Conservation (phyloP, 2,797 vertebrate species). For the Gobionotothen gibberifrons region DNA sequence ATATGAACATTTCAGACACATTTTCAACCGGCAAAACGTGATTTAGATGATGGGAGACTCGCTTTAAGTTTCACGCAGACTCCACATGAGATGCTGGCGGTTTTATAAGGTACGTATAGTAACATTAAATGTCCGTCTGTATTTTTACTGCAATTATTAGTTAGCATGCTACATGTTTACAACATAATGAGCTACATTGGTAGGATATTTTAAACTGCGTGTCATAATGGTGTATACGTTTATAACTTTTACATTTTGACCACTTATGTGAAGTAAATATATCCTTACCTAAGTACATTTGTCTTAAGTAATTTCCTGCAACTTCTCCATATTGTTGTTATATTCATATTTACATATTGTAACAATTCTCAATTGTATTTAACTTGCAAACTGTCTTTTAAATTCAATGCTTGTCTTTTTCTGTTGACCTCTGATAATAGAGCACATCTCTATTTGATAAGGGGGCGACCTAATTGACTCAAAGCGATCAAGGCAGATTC, state of each 20-base stretch:
- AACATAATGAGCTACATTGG: no score
- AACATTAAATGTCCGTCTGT: not conserved
- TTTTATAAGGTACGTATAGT: slow-evolving; percentile 37
- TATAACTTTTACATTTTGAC: not conserved
- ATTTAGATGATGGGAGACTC: accelerated
- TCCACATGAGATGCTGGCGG: not conserved
- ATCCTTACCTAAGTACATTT: not conserved
- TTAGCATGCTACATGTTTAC: not conserved
- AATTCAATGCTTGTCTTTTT: not conserved
- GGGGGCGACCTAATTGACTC: not conserved
- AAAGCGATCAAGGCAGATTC: not conserved
- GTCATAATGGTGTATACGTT: not conserved
- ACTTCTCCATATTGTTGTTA: not conserved
- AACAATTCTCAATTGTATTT: not conserved
- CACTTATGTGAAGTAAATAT: not conserved
- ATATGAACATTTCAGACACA: not conserved
- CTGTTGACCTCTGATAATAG: not conserved
- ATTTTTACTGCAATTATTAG: not conserved
- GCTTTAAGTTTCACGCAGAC: accelerated
- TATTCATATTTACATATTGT: no score
- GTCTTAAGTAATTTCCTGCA: not conserved
- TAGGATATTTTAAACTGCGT: not conserved
- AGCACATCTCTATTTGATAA: not conserved
- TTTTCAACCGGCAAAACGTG: slow-evolving; percentile 43
- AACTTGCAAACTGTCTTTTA: not conserved